phyloP scores from a whole-genome alignment of 2,113 vertebrate genomes.

The Chaetops frenatus region DNA sequence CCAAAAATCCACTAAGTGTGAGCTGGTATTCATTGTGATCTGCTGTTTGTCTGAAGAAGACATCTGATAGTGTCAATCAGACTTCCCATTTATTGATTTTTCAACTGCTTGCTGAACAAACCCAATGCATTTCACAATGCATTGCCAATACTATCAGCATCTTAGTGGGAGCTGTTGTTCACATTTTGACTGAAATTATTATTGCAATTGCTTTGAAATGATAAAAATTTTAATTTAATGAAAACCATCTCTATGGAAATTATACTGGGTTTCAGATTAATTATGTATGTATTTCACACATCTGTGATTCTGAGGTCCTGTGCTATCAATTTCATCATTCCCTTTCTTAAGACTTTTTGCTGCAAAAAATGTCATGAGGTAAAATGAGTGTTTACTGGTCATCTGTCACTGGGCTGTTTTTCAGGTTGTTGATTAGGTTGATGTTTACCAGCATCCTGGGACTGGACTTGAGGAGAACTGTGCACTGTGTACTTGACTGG shows the following conservation, averaged over 20 bases:
- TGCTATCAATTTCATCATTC: constrained; percentile 21
- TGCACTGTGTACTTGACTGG: not conserved
- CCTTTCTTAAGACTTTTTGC: constrained; percentile 36
- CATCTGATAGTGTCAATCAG: constrained; percentile 9
- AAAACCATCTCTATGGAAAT: constrained; percentile 53
- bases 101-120: constrained; percentile 30
- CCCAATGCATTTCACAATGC: not conserved
- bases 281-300: constrained; percentile 54
- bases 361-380: not conserved
- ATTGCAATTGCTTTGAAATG: constrained; percentile 49
- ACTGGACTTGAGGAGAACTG: not conserved
- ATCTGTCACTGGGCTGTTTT: not conserved
- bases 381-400: not conserved
- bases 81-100: constrained; percentile 30
- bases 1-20: not conserved
- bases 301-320: constrained; percentile 30
- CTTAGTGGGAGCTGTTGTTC: constrained; percentile 17
- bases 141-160: constrained; percentile 1
- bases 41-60: constrained; percentile 18
- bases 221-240: constrained; percentile 39
- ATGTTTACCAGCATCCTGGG: not conserved
- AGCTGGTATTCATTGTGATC: not conserved
- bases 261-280: constrained; percentile 43
- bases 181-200: constrained; percentile 38
- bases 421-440: not conserved